Conservation (phyloP, 2,888 invertebrate genomes). For the Conomelus anceps region DNA sequence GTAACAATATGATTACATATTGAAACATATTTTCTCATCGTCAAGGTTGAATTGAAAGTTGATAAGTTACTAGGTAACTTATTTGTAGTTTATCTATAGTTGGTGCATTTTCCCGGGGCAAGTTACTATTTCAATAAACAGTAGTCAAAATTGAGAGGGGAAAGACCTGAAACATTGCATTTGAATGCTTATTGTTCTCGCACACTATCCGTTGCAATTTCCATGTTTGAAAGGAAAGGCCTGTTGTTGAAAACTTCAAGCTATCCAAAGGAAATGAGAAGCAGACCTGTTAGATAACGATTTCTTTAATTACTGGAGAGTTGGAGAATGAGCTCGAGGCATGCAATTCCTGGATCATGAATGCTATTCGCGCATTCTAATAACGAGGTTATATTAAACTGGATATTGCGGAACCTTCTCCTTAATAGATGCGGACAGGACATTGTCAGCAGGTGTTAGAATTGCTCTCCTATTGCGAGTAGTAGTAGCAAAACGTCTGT, state of each 20-base stretch:
- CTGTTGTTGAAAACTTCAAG: not conserved
- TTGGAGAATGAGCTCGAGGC: not conserved
- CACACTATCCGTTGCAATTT: not conserved
- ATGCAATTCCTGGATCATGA: not conserved
- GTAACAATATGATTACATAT: too few relatives aligned
- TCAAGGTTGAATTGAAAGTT: too few relatives aligned
- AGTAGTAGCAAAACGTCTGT: not conserved
- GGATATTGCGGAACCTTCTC: not conserved
- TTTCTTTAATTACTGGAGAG: not conserved
- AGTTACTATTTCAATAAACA: too few relatives aligned
- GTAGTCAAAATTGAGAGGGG: too few relatives aligned
- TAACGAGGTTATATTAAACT: not conserved
- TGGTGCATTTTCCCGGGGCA: too few relatives aligned
- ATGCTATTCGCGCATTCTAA: not conserved
- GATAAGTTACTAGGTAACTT: too few relatives aligned
- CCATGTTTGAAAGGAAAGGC: not conserved
- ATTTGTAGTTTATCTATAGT: too few relatives aligned
- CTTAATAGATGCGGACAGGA: not conserved
- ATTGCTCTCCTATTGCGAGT: too few relatives aligned
- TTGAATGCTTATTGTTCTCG: not conserved
- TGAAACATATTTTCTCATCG: too few relatives aligned
- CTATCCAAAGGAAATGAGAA: not conserved
- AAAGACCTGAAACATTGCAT: not conserved
- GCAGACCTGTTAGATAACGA: not conserved
- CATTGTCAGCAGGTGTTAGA: not conserved